These are phyloP conservation scores for Xylota segnis DNA, from an alignment of 2,888 invertebrate species.

Conservation along the genomic window DNA sequence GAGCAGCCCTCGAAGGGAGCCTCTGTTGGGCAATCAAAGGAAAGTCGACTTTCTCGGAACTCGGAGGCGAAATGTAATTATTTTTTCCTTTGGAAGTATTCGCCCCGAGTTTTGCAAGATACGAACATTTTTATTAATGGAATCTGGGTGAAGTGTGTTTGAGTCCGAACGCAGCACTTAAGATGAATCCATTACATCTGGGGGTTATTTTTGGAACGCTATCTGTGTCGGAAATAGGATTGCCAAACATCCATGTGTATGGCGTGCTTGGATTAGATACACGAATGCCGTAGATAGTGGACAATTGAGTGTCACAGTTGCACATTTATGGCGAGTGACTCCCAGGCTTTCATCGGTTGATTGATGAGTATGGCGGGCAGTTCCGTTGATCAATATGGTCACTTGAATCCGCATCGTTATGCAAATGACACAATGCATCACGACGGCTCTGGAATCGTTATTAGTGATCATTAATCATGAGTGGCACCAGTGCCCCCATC, in stretches of 20 bases:
- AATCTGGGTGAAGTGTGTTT: conserved; percentile 9
- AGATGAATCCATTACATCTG: conserved; percentile 9
- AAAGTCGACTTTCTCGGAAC: background rate
- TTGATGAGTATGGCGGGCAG: background rate
- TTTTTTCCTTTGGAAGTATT: background rate
- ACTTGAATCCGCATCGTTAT: conserved; percentile 4
- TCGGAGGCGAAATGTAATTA: background rate
- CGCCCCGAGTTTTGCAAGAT: background rate
- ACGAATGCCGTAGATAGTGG: too few species aligned
- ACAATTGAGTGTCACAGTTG: background rate
- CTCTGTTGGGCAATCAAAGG: background rate
- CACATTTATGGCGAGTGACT: background rate
- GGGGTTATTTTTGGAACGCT: conserved; percentile 19
- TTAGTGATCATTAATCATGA: background rate
- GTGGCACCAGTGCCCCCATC: background rate
- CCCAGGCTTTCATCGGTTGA: background rate
- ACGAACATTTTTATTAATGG: conserved; percentile 23
- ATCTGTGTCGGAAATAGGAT: background rate
- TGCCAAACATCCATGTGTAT: background rate
- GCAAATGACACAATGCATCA: conserved; percentile 9
- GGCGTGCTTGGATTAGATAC: too few species aligned
- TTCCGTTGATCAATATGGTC: background rate
- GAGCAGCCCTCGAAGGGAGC: conserved; percentile 4
- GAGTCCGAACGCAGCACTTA: conserved; percentile 6
- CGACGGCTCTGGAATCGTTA: background rate